Percentiles rank a stretch among this genome's conserved stretches.
Evolutionary conservation across 2,888 invertebrate genomes (phyloP).

Genomic region (Cordilura impudica): DNA sequence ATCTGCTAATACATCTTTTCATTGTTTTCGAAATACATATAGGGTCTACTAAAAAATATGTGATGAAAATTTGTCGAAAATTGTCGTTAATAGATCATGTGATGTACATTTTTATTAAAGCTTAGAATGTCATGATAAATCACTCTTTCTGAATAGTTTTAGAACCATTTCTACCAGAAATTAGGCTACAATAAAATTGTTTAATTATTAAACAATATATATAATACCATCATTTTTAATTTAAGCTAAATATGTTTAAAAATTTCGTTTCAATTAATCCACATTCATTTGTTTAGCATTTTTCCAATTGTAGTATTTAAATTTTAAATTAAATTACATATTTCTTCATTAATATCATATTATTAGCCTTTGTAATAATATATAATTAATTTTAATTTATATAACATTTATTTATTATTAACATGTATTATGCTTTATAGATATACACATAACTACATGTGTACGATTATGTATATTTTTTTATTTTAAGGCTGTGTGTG

Average conservation of each 20-base stretch:
- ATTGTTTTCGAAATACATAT: too few species aligned
- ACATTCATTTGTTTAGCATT: neutral
- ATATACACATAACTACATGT: too few species aligned
- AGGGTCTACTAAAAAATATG: too few species aligned
- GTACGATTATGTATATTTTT: too few species aligned
- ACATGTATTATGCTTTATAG: neutral
- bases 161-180: too few species aligned
- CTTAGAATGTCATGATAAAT: too few species aligned
- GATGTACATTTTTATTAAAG: too few species aligned
- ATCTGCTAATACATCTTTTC: too few species aligned
- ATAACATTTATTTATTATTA: neutral
- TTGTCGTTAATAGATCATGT: too few species aligned
- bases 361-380: neutral
- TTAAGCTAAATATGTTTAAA: neutral
- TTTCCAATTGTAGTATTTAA: neutral
- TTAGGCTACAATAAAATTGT: too few species aligned
- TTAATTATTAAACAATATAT: neutral
- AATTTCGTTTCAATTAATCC: neutral
- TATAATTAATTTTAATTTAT: conserved; percentile 1
- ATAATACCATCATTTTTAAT: neutral
- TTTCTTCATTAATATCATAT: neutral
- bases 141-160: too few species aligned
- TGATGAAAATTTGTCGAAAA: too few species aligned
- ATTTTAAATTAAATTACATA: neutral
- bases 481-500: conserved; percentile 49